Evolutionary conservation across 2,113 vertebrate genomes (phyloP), one percentile per base, ranked within the genome.

Genomic region (Psammodynastes pulverulentus): DNA sequence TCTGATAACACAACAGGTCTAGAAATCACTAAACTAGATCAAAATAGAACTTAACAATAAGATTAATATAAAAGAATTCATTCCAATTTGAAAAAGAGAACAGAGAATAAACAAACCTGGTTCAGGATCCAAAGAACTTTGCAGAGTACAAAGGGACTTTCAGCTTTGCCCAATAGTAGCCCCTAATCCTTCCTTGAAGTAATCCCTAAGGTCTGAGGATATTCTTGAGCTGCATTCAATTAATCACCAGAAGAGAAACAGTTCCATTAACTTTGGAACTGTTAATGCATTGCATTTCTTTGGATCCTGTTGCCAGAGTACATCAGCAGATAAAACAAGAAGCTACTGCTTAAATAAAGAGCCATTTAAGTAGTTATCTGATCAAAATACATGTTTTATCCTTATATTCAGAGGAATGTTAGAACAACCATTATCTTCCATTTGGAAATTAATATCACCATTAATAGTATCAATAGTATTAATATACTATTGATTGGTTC

Each of bases 391-490:
- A 58, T 51, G 6, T 91, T 92, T 93, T 84, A 87, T 5, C 17
- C 90, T 58, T 17, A 91, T 7, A 87, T 93, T 94, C 45, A 93
- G 92, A 52, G 88, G 90, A 95, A 45, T 93, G 86, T 95, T 92
- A 93, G 54, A 93, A 93, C 29, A 46, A 54, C 93, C 91, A 72
- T 56, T 92, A 95, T 94, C 89, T 91, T 86, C 43, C 91, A 91
- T 93, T 62, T 92, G 86, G 90, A 49, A 93, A 92, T 86, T 94
- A 93, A 91, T 87, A 91, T 45, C 15, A 26, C 7, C n/a, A n/a
- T n/a, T n/a, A n/a, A n/a, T n/a, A n/a, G n/a, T n/a, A n/a, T n/a
- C n/a, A n/a, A n/a, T n/a, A n/a, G n/a, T n/a, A n/a, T n/a, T n/a
- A n/a, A n/a, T 54, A 86, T 85, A 48, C 29, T 62, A 49, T 21